These are phyloP conservation scores for Pipistrellus kuhlii DNA, from an alignment of 2,797 vertebrate genomes.

Conservation along the genomic window DNA sequence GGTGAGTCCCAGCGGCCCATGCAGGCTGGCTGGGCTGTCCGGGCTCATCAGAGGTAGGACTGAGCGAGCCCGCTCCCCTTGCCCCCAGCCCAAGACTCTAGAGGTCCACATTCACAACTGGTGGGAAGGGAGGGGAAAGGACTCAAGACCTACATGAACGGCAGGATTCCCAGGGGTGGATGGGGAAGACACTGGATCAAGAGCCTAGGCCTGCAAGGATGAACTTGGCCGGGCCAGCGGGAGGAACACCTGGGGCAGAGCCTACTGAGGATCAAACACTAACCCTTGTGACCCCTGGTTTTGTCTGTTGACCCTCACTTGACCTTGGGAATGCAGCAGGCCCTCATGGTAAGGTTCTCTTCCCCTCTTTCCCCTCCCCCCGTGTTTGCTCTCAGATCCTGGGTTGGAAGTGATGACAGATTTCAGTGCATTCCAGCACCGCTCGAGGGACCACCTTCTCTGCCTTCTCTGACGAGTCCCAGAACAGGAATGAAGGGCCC, in stretches of 20 bases:
- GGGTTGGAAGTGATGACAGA: neutral
- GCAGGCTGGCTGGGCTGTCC: neutral
- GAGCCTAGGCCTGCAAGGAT: neutral
- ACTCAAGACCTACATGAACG: neutral
- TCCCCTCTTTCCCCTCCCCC: neutral
- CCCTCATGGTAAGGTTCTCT: neutral
- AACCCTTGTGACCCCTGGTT: neutral
- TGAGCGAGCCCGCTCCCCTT: neutral
- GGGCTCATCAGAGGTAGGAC: neutral
- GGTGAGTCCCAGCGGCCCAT: rapidly evolving
- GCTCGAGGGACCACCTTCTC: neutral
- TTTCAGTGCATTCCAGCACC: neutral
- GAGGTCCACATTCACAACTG: neutral
- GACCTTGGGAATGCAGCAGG: neutral
- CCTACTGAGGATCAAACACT: neutral
- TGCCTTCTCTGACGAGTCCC: neutral
- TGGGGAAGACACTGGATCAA: neutral
- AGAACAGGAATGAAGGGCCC: neutral
- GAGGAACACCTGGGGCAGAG: rapidly evolving
- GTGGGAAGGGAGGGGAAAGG: neutral
- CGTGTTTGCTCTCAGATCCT: neutral
- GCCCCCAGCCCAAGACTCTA: neutral
- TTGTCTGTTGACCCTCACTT: neutral
- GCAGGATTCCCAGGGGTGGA: rapidly evolving
- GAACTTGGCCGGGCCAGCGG: neutral